These are phyloP conservation scores for Drosophila saltans DNA, from an alignment of 1,140 invertebrate species.

Conservation along the genomic window DNA sequence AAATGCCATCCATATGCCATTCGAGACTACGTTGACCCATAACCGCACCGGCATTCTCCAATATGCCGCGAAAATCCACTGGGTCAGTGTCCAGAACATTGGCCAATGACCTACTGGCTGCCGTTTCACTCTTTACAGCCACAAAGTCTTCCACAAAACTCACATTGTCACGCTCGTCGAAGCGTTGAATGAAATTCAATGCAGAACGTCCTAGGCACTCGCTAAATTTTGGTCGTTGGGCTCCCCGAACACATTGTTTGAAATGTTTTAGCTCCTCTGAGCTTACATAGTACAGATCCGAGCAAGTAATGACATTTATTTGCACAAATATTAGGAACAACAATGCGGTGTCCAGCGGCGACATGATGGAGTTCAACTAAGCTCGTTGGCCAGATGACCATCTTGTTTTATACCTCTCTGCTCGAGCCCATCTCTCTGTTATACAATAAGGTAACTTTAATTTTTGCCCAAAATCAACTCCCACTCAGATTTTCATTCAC, in stretches of 20 bases:
- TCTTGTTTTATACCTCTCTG: conserved; percentile 45
- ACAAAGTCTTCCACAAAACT: conserved; percentile 86
- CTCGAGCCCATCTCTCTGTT: conserved; percentile 37
- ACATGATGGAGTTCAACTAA: conserved; percentile 55
- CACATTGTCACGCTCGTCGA: conserved; percentile 87
- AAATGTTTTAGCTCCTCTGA: conserved; percentile 55
- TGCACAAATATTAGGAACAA: conserved; percentile 34
- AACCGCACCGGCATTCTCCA: conserved; percentile 88
- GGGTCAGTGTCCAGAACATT: conserved; percentile 89
- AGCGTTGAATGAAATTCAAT: conserved; percentile 86
- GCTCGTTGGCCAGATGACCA: conserved; percentile 61
- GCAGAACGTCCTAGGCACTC: conserved; percentile 89
- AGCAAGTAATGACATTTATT: conserved; percentile 12
- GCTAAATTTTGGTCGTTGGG: conserved; percentile 59
- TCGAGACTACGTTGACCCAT: conserved; percentile 88
- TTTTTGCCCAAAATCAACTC: conserved; percentile 57
- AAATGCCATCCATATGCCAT: conserved; percentile 88
- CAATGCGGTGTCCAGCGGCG: conserved; percentile 11
- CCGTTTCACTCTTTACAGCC: conserved; percentile 85
- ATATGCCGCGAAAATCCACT: conserved; percentile 87
- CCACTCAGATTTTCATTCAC: conserved; percentile 37
- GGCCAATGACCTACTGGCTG: conserved; percentile 83
- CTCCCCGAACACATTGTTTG: conserved; percentile 67
- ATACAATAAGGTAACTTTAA: conserved; percentile 56
- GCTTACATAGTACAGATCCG: conserved; percentile 45